Evolutionary conservation across 2,888 invertebrate species (phyloP), one percentile per base, ranked within the genome.

Genomic region (Norana najaformis): DNA sequence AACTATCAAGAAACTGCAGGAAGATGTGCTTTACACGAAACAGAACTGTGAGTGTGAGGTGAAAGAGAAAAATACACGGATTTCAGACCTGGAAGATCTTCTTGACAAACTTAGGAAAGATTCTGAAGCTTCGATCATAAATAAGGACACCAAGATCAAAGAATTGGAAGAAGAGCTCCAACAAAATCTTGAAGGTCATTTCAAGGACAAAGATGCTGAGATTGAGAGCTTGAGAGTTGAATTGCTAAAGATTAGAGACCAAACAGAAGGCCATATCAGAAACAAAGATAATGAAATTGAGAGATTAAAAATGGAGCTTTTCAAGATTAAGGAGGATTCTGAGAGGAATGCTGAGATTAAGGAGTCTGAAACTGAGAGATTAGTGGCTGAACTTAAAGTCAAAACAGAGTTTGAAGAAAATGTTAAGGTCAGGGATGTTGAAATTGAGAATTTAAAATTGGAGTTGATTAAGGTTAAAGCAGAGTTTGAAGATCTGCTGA

Each of bases 281-380:
- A 35, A 85, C 20, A 85, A 36, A n/a, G 85, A 47, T 88, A 38
- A 37, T 18, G 88, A 36, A 37, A 88, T 88, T 41, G 41, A 88
- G 88, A 90, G 39, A 85, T 88, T 47, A 37, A 85, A 23, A 23
- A 88, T 20, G 35, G 36, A 85, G n/a, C 39, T 69, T 39, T 35
- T 20, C 3, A 20, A 88, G 36, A 88, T 90, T 35, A 91, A 88
- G 53, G 69, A 82, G 34, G 91, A 90, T 82, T 91, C 90, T 47
- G 90, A 91, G 41, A 88, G 34, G 36, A 39, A 18, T 23, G 88
- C 89, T 16, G 88, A 90, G 37, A 89, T 14, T 38, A 88, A 89
- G 53, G n/a, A 88, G 13, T 36, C 83, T 83, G 85, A 39, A 39
- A 38, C 39, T 37, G 88, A 41, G 41, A 85, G 83, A 85, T 30